A percentile compares a stretch with the other conserved stretches of the same genome.
phyloP scores from a whole-genome alignment of 2,888 invertebrate genomes.

The Abrostola tripartita region DNA sequence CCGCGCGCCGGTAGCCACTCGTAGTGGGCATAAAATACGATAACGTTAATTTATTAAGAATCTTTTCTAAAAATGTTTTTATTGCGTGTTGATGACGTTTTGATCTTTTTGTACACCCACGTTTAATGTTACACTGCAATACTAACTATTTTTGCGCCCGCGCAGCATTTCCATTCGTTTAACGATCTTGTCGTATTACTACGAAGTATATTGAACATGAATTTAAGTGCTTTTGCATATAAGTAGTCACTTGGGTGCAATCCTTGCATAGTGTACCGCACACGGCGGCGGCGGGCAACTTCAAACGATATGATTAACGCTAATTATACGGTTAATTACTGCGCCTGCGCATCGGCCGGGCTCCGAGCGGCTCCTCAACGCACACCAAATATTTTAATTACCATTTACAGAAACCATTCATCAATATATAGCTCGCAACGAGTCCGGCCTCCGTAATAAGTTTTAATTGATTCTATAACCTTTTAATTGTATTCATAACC shows the following conservation, averaged over 20 bases:
- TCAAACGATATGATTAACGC: constrained; percentile 55
- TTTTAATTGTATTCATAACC: constrained; percentile 11
- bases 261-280: constrained; percentile 36
- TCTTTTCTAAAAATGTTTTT: not conserved
- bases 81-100: not conserved
- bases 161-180: not conserved
- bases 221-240: constrained; percentile 26
- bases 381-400: constrained; percentile 55
- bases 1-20: constrained; percentile 5
- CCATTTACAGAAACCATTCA: constrained; percentile 42
- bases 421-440: constrained; percentile 25
- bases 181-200: not conserved
- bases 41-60: constrained; percentile 1
- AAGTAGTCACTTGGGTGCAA: constrained; percentile 7
- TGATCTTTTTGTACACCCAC: not conserved
- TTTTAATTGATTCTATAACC: constrained; percentile 39
- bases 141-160: not conserved
- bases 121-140: not conserved
- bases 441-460: constrained; percentile 20
- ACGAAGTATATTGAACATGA: not conserved
- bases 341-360: constrained; percentile 15
- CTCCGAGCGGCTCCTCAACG: constrained; percentile 12
- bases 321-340: constrained; percentile 56
- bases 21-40: constrained; percentile 2
- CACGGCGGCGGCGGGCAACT: constrained; percentile 49